A percentile compares a stretch with the other conserved stretches of the same genome.
Conservation (phyloP, 2,113 vertebrate species). For the Irena cyanogastra region DNA sequence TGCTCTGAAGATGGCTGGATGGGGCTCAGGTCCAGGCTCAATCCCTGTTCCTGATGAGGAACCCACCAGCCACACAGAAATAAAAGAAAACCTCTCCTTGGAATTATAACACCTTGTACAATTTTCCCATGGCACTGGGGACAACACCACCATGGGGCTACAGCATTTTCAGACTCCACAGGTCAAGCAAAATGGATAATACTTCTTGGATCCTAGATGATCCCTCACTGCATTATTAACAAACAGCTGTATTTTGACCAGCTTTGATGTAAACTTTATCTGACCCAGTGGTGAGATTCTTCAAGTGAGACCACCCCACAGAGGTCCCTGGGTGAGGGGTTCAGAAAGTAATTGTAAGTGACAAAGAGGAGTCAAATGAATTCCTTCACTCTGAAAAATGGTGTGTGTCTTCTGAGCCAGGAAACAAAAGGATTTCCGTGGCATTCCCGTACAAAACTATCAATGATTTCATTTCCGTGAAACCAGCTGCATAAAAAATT, state of each 20-base stretch:
- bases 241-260: background rate
- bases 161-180: background rate
- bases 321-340: background rate
- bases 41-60: fast-evolving
- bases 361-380: background rate
- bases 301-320: background rate
- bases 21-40: background rate
- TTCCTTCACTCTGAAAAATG: background rate
- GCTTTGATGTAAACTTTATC: background rate
- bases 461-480: background rate
- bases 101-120: background rate
- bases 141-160: background rate
- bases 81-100: background rate
- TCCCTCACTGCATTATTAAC: background rate
- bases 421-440: slow-evolving; percentile 25
- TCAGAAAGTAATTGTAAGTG: background rate
- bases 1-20: background rate
- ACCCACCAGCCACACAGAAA: background rate
- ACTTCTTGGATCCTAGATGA: background rate
- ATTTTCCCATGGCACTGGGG: background rate
- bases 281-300: background rate
- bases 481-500: slow-evolving; percentile 19
- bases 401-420: background rate
- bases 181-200: background rate
- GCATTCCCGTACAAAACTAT: background rate